phyloP scores from a whole-genome alignment of 2,888 invertebrate species.

The Apodemia duryi region DNA sequence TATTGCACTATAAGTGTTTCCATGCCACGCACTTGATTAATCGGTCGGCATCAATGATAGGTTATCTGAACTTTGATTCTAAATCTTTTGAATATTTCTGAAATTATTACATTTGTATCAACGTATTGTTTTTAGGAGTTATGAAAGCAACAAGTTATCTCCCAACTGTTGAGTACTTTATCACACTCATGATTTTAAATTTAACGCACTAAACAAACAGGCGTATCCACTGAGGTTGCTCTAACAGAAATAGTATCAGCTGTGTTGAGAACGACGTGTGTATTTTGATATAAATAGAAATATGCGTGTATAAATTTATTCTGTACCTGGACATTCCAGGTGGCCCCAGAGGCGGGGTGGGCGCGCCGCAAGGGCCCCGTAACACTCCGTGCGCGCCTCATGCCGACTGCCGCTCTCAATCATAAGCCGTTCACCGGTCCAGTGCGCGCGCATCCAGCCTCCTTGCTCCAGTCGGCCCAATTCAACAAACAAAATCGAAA shows the following conservation, averaged over 20 bases:
- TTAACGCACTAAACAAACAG: constrained; percentile 29
- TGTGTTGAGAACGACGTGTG: neutral
- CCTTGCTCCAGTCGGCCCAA: constrained; percentile 51
- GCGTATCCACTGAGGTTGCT: neutral
- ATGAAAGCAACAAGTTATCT: constrained; percentile 63
- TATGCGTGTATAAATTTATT: constrained; percentile 10
- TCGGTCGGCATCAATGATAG: constrained; percentile 31
- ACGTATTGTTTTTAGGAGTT: constrained; percentile 41
- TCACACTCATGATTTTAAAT: constrained; percentile 38
- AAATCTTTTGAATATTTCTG: constrained; percentile 33
- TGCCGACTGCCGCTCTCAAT: constrained; percentile 60
- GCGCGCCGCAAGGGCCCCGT: constrained; percentile 83
- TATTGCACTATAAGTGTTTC: too few relatives aligned
- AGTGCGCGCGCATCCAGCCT: constrained; percentile 64
- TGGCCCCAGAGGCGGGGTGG: constrained; percentile 88
- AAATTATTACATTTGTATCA: constrained; percentile 49
- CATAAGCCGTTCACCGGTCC: constrained; percentile 34
- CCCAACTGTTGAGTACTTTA: constrained; percentile 68
- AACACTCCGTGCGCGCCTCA: constrained; percentile 74
- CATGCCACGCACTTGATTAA: constrained; percentile 17
- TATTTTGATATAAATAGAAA: neutral
- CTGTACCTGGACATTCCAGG: constrained; percentile 89
- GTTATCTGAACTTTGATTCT: neutral
- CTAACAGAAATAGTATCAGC: neutral
- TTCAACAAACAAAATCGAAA: constrained; percentile 38